These are phyloP conservation scores for Callyntrura guangdongensis DNA, from an alignment of 2,888 invertebrate genomes.

Conservation along the genomic window DNA sequence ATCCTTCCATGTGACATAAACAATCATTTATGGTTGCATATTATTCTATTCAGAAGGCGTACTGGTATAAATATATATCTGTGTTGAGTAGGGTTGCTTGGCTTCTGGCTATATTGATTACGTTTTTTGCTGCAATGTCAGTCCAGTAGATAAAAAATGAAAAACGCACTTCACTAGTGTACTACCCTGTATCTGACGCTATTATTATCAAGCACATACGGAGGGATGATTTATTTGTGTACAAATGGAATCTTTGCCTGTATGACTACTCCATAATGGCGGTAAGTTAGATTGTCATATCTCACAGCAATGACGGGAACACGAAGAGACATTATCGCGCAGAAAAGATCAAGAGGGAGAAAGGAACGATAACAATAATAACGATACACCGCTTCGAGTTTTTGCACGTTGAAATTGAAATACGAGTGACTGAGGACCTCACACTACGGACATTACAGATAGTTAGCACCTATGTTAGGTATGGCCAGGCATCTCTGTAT, in stretches of 20 bases:
- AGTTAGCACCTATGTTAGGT: background rate
- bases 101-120: too few relatives aligned
- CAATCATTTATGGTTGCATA: background rate
- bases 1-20: background rate
- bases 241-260: background rate
- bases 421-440: background rate
- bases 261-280: background rate
- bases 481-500: background rate
- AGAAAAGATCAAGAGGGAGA: background rate
- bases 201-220: too few relatives aligned
- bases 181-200: too few relatives aligned
- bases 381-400: background rate
- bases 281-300: background rate
- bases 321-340: too few relatives aligned
- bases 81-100: too few relatives aligned
- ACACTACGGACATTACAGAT: background rate
- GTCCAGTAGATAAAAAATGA: too few relatives aligned
- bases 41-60: background rate
- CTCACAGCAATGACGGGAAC: too few relatives aligned
- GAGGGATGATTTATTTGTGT: too few relatives aligned
- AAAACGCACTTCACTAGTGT: too few relatives aligned
- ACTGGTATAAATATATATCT: too few relatives aligned
- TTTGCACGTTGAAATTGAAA: background rate
- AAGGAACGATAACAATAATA: conserved; percentile 5
- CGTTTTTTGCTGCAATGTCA: too few relatives aligned